Conservation (phyloP, 2,113 vertebrate genomes). For the Anarhynchus alexandrinus region DNA sequence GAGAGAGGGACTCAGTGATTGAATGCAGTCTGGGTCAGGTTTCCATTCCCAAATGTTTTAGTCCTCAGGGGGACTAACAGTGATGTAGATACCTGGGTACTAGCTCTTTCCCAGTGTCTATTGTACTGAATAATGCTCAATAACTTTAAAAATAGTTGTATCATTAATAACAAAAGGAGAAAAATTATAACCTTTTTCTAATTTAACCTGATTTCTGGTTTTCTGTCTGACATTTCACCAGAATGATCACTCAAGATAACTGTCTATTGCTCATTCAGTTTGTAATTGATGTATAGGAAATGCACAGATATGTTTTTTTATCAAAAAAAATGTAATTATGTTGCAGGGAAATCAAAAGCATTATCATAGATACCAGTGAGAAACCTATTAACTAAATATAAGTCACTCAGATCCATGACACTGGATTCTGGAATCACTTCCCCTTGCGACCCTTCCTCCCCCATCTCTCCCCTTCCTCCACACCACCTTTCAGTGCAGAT, state of each 20-base stretch:
- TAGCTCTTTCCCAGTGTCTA: neutral
- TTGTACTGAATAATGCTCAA: neutral
- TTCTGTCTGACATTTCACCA: neutral
- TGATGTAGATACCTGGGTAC: neutral
- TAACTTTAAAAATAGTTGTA: neutral
- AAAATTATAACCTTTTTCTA: neutral
- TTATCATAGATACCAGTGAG: neutral
- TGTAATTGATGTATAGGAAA: neutral
- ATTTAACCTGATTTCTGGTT: neutral
- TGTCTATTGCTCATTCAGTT: neutral
- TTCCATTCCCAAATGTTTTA: neutral
- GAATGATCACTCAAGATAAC: neutral
- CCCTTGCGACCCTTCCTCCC: neutral
- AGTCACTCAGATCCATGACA: neutral
- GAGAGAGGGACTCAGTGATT: neutral
- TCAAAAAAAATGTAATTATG: neutral
- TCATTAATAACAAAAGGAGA: neutral
- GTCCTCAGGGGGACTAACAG: neutral
- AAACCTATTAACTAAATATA: neutral
- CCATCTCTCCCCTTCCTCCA: neutral
- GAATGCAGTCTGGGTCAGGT: neutral
- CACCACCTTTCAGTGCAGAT: neutral
- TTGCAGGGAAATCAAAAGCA: neutral
- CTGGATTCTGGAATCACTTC: neutral
- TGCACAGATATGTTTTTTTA: neutral